Percentiles rank a stretch among this genome's conserved stretches.
These are phyloP conservation scores for Zaprionus ornatus DNA, from an alignment of 1,140 invertebrate species.

Conservation along the genomic window DNA sequence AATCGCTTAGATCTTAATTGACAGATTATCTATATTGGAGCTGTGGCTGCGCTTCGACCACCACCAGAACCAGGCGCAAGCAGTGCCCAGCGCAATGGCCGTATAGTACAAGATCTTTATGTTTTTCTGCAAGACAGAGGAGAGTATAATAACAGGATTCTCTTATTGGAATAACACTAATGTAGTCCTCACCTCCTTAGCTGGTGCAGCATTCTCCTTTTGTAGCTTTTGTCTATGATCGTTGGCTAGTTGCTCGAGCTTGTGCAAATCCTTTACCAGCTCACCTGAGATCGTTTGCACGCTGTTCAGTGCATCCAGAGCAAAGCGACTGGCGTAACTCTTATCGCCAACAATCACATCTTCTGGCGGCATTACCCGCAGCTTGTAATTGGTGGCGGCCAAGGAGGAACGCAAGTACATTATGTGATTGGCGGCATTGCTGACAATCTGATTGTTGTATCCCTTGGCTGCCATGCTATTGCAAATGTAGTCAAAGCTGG, in stretches of 20 bases:
- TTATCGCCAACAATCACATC: slow-evolving; percentile 80
- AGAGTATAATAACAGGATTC: neutral
- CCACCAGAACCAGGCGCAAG: slow-evolving; percentile 70
- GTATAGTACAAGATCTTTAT: slow-evolving; percentile 49
- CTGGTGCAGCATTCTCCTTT: neutral
- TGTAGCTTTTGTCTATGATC: neutral
- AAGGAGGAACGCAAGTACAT: slow-evolving; percentile 66
- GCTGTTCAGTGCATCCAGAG: slow-evolving; percentile 66
- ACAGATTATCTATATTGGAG: slow-evolving; percentile 47
- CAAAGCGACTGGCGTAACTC: slow-evolving; percentile 76
- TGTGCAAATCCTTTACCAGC: slow-evolving; percentile 56
- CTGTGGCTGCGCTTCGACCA: slow-evolving; percentile 49
- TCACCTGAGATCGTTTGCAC: slow-evolving; percentile 66
- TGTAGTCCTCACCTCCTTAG: slow-evolving; percentile 10
- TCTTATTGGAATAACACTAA: neutral
- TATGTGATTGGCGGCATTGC: slow-evolving; percentile 64
- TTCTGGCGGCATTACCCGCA: slow-evolving; percentile 69
- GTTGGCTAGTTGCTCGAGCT: slow-evolving; percentile 47
- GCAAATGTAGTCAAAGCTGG: slow-evolving; percentile 64
- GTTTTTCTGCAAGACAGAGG: slow-evolving; percentile 45
- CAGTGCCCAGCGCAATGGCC: slow-evolving; percentile 50
- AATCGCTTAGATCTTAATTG: slow-evolving; percentile 41
- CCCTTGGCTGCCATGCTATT: slow-evolving; percentile 31
- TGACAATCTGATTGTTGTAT: slow-evolving; percentile 70
- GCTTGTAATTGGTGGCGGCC: slow-evolving; percentile 71